These are phyloP conservation scores for Orchestes rusci DNA, from an alignment of 2,888 invertebrate genomes.

Conservation along the genomic window DNA sequence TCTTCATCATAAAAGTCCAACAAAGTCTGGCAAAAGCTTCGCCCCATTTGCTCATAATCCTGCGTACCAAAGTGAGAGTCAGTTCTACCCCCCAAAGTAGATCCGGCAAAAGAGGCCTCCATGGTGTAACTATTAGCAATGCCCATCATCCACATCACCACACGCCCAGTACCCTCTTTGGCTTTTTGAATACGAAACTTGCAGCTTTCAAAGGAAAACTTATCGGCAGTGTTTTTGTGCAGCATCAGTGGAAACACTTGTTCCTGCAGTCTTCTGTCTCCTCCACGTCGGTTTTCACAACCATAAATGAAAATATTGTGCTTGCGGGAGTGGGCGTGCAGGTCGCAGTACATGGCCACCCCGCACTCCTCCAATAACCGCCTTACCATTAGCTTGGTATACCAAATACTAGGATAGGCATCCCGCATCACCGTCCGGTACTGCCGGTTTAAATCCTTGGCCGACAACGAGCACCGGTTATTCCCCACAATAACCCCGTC, in stretches of 20 bases:
- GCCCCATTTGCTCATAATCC: conserved; percentile 77
- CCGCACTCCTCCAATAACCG: conserved; percentile 86
- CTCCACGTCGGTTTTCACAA: conserved; percentile 77
- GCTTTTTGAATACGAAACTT: conserved; percentile 89
- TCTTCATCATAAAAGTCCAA: conserved; percentile 85
- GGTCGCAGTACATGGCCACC: conserved; percentile 84
- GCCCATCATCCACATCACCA: conserved; percentile 93
- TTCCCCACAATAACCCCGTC: conserved; percentile 92
- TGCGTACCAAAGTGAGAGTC: conserved; percentile 77
- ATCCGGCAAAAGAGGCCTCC: conserved; percentile 92
- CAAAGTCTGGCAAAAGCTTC: conserved; percentile 87
- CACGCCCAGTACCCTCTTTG: conserved; percentile 91
- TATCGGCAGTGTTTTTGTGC: conserved; percentile 85
- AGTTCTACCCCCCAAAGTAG: conserved; percentile 70
- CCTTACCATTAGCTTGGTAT: conserved; percentile 83
- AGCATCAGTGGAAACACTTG: conserved; percentile 93
- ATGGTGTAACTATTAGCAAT: conserved; percentile 91
- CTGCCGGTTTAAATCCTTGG: conserved; percentile 90
- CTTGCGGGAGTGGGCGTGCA: conserved; percentile 90
- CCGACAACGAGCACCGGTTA: conserved; percentile 83
- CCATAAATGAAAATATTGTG: conserved; percentile 97
- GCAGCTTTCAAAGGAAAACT: conserved; percentile 92
- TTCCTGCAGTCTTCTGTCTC: conserved; percentile 74
- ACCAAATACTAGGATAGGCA: conserved; percentile 92
- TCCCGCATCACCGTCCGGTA: conserved; percentile 88